Percentiles rank a stretch among this genome's conserved stretches.
These are phyloP conservation scores for Slavum lentiscoides DNA, from an alignment of 2,888 invertebrate genomes.

Conservation along the genomic window DNA sequence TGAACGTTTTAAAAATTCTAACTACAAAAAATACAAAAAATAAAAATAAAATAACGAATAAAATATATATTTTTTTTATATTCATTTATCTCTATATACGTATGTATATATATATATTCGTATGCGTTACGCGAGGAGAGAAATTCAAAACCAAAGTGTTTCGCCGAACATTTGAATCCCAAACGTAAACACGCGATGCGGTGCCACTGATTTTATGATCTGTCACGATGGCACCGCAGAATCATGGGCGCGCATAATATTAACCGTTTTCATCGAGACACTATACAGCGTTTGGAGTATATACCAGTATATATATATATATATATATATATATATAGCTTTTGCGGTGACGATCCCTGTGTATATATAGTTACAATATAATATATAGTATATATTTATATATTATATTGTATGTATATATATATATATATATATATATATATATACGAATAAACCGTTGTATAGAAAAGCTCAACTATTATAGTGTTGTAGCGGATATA, in stretches of 20 bases:
- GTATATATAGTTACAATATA: too few species aligned
- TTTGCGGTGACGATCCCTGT: conserved; percentile 26
- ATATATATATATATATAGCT: neutral
- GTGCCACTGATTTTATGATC: conserved; percentile 47
- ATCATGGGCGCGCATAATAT: conserved; percentile 45
- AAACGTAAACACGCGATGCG: conserved; percentile 35
- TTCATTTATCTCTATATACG: neutral
- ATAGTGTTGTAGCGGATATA: too few species aligned
- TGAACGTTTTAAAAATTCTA: too few species aligned
- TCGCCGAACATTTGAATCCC: conserved; percentile 8
- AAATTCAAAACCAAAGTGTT: conserved; percentile 41
- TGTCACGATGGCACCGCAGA: conserved; percentile 49
- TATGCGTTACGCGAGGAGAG: neutral
- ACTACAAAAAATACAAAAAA: too few species aligned
- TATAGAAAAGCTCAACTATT: too few species aligned
- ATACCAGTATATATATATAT: too few species aligned
- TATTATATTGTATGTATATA: conserved; percentile 1
- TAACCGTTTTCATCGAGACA: conserved; percentile 28
- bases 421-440: conserved; percentile 5
- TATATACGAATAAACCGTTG: too few species aligned
- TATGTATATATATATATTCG: conserved; percentile 1
- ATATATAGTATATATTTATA: too few species aligned
- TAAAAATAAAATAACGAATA: neutral
- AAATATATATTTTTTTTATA: neutral
- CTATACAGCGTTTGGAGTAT: conserved; percentile 10